Conservation (phyloP, 2,797 vertebrate species). For the Pseudochromis fuscus region DNA sequence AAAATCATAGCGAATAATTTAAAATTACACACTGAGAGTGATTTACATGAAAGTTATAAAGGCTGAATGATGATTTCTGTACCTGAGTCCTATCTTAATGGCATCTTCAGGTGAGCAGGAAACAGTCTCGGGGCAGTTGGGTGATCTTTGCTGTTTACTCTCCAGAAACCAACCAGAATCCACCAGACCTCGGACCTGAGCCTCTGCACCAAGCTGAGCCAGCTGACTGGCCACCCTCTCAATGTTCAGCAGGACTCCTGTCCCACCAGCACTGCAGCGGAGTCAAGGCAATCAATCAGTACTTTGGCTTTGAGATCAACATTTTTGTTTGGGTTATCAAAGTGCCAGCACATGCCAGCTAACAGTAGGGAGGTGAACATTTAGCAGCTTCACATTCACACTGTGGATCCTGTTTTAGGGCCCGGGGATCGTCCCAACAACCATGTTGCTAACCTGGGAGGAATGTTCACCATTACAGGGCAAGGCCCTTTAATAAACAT, state of each 20-base stretch:
- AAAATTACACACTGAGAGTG: background rate
- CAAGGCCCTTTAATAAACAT: constrained; percentile 68
- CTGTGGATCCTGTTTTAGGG: constrained; percentile 45
- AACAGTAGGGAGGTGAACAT: constrained; percentile 5
- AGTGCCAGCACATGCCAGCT: constrained; percentile 16
- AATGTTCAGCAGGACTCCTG: constrained; percentile 89
- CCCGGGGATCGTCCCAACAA: constrained; percentile 29
- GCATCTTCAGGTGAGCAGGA: constrained; percentile 87
- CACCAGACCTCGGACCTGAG: constrained; percentile 88
- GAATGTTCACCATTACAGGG: constrained; percentile 60
- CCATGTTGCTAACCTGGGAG: constrained; percentile 68
- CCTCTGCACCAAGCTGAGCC: constrained; percentile 84
- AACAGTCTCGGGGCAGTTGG: constrained; percentile 84
- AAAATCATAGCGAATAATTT: too few species aligned
- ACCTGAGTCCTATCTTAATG: constrained; percentile 89
- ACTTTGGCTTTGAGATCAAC: constrained; percentile 20
- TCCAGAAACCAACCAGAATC: constrained; percentile 91
- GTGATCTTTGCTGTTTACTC: constrained; percentile 83
- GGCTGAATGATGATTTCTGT: constrained; percentile 23
- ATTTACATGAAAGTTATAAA: background rate
- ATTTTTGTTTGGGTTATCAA: constrained; percentile 24
- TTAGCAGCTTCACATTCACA: constrained; percentile 43
- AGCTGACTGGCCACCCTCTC: constrained; percentile 86
- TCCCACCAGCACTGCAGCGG: constrained; percentile 86
- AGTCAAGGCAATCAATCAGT: constrained; percentile 41